A percentile compares a stretch with the other conserved stretches of the same genome.
Evolutionary conservation across 2,888 invertebrate species (phyloP).

Genomic region (Dynastes hyllus): DNA sequence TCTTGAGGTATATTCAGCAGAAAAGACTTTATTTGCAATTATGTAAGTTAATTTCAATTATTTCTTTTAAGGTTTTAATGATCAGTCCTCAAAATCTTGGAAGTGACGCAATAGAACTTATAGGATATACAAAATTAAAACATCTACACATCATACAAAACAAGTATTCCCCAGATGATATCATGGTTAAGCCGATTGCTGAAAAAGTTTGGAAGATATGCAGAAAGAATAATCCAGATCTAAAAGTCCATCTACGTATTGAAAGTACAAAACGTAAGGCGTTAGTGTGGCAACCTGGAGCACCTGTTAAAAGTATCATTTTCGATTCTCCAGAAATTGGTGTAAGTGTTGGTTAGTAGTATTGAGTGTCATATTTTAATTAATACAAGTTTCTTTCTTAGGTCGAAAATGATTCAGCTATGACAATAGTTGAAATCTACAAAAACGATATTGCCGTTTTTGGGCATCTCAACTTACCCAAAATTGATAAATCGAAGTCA

Average conservation of each 20-base stretch:
- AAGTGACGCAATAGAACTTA: constrained; percentile 79
- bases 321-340: constrained; percentile 78
- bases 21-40: constrained; percentile 49
- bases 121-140: constrained; percentile 78
- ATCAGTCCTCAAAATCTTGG: constrained; percentile 85
- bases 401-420: constrained; percentile 73
- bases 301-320: constrained; percentile 79
- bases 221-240: constrained; percentile 74
- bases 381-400: constrained; percentile 56
- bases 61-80: constrained; percentile 73
- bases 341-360: constrained; percentile 66
- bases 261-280: constrained; percentile 76
- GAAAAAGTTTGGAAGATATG: constrained; percentile 71
- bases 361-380: constrained; percentile 45
- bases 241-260: constrained; percentile 81
- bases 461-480: constrained; percentile 80
- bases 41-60: background rate
- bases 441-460: constrained; percentile 77
- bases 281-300: constrained; percentile 80
- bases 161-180: constrained; percentile 76
- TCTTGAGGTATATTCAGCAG: constrained; percentile 74
- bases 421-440: constrained; percentile 78
- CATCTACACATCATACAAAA: constrained; percentile 86
- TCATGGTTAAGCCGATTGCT: constrained; percentile 72
- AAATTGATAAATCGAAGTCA: constrained; percentile 78